Evolutionary conservation across 2,888 invertebrate species (phyloP).

Genomic region (Orchesellides sinensis): DNA sequence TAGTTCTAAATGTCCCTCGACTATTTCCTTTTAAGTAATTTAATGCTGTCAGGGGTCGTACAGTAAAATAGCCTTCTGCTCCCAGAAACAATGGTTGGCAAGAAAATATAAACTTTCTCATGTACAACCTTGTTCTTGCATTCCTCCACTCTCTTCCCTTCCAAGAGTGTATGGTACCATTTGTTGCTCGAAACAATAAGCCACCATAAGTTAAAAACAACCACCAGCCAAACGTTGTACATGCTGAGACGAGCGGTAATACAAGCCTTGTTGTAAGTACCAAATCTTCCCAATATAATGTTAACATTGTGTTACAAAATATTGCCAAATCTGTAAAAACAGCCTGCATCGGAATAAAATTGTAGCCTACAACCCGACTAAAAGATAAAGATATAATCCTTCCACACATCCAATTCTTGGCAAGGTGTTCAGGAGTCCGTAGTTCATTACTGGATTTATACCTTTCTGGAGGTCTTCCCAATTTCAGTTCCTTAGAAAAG

Average conservation of each 20-base stretch:
- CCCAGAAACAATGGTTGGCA: neutral
- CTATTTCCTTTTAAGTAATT: conserved; percentile 17
- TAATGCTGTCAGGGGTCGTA: conserved; percentile 6
- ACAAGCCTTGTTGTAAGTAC: neutral
- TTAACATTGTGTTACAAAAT: conserved; percentile 16
- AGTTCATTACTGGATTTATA: neutral
- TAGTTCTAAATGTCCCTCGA: conserved; percentile 17
- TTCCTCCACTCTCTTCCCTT: neutral
- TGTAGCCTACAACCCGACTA: neutral
- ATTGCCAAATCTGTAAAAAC: neutral
- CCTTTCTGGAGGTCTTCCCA: neutral
- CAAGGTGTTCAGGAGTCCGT: neutral
- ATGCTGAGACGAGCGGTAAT: neutral
- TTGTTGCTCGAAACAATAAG: neutral
- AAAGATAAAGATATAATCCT: too few species aligned
- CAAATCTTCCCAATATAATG: neutral
- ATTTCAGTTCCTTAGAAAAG: conserved; percentile 2
- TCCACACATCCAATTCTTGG: neutral
- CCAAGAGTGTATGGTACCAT: conserved; percentile 21
- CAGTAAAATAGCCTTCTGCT: conserved; percentile 10
- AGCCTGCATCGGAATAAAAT: neutral
- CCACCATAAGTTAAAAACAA: neutral
- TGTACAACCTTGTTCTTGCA: neutral
- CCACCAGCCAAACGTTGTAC: conserved; percentile 14
- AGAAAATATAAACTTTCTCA: conserved; percentile 19